Conservation (phyloP, 2,888 invertebrate genomes). For the Drosophila stalkeri region DNA sequence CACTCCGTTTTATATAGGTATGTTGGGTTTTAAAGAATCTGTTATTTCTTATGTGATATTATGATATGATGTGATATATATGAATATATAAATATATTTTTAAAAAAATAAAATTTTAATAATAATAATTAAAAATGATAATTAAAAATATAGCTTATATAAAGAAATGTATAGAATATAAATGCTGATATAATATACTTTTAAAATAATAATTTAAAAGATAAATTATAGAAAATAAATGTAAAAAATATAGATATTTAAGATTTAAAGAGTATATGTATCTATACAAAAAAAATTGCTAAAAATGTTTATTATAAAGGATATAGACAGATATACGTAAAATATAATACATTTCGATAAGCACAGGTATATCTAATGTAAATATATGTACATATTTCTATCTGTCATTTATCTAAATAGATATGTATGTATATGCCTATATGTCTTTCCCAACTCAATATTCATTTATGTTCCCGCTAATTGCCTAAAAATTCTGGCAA, state of each 20-base stretch:
- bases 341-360: background rate
- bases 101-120: too few relatives aligned
- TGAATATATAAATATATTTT: background rate
- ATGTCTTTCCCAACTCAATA: background rate
- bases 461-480: conserved; percentile 47
- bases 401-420: conserved; percentile 3
- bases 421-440: background rate
- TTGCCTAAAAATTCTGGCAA: conserved; percentile 57
- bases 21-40: background rate
- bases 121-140: too few relatives aligned
- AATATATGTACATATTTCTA: conserved; percentile 7
- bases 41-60: background rate
- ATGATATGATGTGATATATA: background rate
- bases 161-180: too few relatives aligned
- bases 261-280: background rate
- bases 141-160: too few relatives aligned
- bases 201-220: too few relatives aligned
- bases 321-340: background rate
- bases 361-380: background rate
- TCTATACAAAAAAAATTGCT: too few relatives aligned
- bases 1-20: background rate
- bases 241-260: background rate
- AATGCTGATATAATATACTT: too few relatives aligned
- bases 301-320: too few relatives aligned
- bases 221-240: too few relatives aligned